Evolutionary conservation across 53 echinoderm and acorn worm species (phyloP).

Genomic region (Pentamera pediparva): DNA sequence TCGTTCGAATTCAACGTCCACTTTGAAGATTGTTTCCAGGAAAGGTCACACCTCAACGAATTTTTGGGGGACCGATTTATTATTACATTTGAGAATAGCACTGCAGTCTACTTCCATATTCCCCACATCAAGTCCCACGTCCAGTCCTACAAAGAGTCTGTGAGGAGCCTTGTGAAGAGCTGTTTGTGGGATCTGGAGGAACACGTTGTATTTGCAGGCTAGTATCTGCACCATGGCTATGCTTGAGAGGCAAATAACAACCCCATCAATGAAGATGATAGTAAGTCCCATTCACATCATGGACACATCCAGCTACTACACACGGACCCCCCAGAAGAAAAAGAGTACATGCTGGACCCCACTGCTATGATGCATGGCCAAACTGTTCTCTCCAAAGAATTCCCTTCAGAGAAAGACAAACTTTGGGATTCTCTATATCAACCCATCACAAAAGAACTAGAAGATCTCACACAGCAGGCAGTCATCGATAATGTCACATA

Average conservation of each 20-base stretch:
- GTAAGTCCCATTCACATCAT: conserved; percentile 37
- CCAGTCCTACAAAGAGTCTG: conserved; percentile 1
- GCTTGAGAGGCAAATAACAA: conserved; percentile 19
- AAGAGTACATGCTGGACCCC: conserved; percentile 41
- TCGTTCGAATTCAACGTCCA: conserved; percentile 50
- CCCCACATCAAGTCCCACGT: conserved; percentile 20
- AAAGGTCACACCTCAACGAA: conserved; percentile 34
- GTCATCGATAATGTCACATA: conserved; percentile 43
- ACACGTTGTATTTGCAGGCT: conserved; percentile 36
- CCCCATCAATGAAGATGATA: conserved; percentile 43
- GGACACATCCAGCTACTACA: conserved; percentile 45
- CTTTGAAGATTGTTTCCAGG: conserved; percentile 24
- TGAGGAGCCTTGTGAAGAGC: conserved; percentile 34
- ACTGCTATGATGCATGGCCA: conserved; percentile 39
- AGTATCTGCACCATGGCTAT: conserved; percentile 57
- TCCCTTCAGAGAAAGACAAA: conserved; percentile 37
- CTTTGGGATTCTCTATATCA: conserved; percentile 30
- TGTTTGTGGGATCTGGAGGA: conserved; percentile 47
- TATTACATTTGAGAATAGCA: conserved; percentile 40
- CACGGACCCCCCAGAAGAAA: conserved; percentile 28
- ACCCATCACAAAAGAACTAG: conserved; percentile 11
- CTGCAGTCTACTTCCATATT: conserved; percentile 44
- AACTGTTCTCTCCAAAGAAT: conserved; percentile 15
- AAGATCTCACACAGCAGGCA: conserved; percentile 50
- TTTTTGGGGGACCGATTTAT: conserved; percentile 50